Base-by-base conservation (phyloP, 2,113 vertebrate species). In the Picathartes gymnocephalus region DNA sequence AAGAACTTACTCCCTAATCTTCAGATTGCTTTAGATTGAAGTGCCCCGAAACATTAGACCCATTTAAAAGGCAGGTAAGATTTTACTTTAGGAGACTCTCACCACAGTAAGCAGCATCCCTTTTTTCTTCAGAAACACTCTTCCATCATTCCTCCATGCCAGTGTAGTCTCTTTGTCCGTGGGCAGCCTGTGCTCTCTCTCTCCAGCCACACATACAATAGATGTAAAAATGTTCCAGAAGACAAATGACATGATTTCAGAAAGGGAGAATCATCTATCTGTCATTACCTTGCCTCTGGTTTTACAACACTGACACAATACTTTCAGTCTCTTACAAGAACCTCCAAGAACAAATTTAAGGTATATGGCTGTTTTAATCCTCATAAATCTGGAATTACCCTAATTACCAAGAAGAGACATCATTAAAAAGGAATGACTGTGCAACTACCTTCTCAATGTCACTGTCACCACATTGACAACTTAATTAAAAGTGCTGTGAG, bases 321-420 rank as follows among this genome's bases (percentile, higher is more conserved):
- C 82, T 89, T 93, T 27, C 57, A 71, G 71, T 65, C 19, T 91
- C 84, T 73, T 79, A 74, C 64, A 84, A 86, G 69, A 91, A 70
- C 39, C 53, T 90, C 76, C 72, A 93, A 85, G 92, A 95, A 89
- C 83, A 6, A 96, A 54, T 94, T 51, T 37, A 65, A 58, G 80
- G 60, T 74, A 92, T 65, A 80, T 35, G 53, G 83, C 73, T 93
- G 74, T 91, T 95, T 58, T 96, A 96, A 96, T 95, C 90, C 86
- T 91, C 82, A 83, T 90, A 96, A 94, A 96, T 88, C 84, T 94
- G 90, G 90, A 97, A 97, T 92, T 96, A 96, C n/a, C 91, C 54
- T 89, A 92, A 85, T 93, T 97, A 92, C 87, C 65, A 95, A 88
- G 69, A 78, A 85, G 56, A 94, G 88, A 85, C 61, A 71, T 66